phyloP scores from a whole-genome alignment of 1,140 invertebrate species.

The Littorina saxatilis region DNA sequence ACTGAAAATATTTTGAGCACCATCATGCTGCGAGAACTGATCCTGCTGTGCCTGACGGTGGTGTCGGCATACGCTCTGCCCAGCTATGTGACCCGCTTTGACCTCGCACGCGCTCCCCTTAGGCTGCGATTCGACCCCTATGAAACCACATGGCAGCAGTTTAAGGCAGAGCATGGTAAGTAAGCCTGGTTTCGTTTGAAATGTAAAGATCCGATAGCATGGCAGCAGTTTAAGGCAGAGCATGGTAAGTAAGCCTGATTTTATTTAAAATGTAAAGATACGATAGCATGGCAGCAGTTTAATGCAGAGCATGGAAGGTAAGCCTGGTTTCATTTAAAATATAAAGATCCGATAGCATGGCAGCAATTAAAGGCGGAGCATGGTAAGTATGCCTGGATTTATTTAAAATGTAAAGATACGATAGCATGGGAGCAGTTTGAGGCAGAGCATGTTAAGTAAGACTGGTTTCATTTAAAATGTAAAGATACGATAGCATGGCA shows the following conservation, averaged over 20 bases:
- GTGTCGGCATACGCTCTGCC: constrained; percentile 30
- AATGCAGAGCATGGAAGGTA: constrained; percentile 47
- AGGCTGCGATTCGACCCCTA: constrained; percentile 45
- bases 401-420: too few relatives aligned
- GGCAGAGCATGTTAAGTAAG: background rate
- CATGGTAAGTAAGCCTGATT: constrained; percentile 43
- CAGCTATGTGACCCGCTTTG: constrained; percentile 38
- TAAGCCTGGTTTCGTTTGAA: too few relatives aligned
- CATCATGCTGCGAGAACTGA: background rate
- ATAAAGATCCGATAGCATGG: constrained; percentile 38
- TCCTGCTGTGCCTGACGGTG: constrained; percentile 8
- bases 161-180: constrained; percentile 51
- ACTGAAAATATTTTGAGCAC: too few relatives aligned
- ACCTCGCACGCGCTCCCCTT: constrained; percentile 28
- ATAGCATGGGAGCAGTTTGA: background rate
- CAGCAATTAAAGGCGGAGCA: constrained; percentile 47
- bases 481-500: background rate
- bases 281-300: constrained; percentile 44
- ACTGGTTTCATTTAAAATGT: background rate
- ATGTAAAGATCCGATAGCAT: constrained; percentile 21
- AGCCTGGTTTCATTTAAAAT: too few relatives aligned
- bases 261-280: too few relatives aligned
- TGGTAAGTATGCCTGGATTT: constrained; percentile 37
- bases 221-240: constrained; percentile 48
- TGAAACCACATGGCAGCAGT: constrained; percentile 46